A percentile compares a stretch with the other conserved stretches of the same genome.
Conservation (phyloP, 1,140 invertebrate genomes). For the Zophobas atratus region DNA sequence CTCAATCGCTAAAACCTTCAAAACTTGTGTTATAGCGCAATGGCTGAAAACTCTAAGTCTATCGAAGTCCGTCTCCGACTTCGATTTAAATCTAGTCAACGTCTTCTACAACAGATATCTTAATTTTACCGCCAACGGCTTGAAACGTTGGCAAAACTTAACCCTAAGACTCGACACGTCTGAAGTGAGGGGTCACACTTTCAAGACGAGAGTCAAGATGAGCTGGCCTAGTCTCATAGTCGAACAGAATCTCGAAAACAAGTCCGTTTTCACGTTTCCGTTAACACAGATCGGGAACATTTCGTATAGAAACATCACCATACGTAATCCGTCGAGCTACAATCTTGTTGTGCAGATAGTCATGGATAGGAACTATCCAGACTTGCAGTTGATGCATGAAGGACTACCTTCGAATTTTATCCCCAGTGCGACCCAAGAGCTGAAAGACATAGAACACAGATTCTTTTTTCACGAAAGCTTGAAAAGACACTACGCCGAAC, state of each 20-base stretch:
- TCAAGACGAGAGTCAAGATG: constrained; percentile 79
- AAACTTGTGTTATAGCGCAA: constrained; percentile 70
- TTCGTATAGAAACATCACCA: constrained; percentile 75
- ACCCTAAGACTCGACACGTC: constrained; percentile 84
- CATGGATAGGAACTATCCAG: constrained; percentile 74
- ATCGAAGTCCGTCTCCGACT: constrained; percentile 75
- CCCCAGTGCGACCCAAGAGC: constrained; percentile 43
- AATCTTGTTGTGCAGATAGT: constrained; percentile 76
- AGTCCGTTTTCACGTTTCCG: constrained; percentile 78
- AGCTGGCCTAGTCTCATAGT: constrained; percentile 79
- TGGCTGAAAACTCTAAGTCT: constrained; percentile 82
- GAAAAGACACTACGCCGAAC: constrained; percentile 50
- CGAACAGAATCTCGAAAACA: constrained; percentile 67
- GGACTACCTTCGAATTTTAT: constrained; percentile 68
- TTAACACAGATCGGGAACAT: constrained; percentile 87
- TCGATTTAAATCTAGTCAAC: constrained; percentile 75
- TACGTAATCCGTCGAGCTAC: constrained; percentile 76
- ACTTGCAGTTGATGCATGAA: constrained; percentile 70
- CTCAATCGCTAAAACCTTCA: too few relatives aligned
- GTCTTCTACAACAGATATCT: constrained; percentile 72
- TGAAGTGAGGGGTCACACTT: constrained; percentile 81
- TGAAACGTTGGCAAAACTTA: constrained; percentile 75
- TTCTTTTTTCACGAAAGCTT: constrained; percentile 61
- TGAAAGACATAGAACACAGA: constrained; percentile 52
- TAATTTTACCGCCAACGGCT: constrained; percentile 70